phyloP scores from a whole-genome alignment of 2,113 vertebrate species.

The Epinephelus moara region DNA sequence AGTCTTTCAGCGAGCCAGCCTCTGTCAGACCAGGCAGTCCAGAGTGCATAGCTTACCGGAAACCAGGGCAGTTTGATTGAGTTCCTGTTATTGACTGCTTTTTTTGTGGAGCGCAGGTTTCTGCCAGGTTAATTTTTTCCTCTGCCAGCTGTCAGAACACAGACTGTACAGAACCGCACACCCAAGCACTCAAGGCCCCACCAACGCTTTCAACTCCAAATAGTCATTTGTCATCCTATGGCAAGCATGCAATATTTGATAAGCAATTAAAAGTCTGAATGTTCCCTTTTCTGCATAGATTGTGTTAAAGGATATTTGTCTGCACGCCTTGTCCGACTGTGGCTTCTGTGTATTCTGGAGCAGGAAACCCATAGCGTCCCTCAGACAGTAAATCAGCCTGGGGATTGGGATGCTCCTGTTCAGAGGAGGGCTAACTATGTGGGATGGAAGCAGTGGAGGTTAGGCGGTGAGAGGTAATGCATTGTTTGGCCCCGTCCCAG shows the following conservation, averaged over 20 bases:
- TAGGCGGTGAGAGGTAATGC: slow-evolving; percentile 75
- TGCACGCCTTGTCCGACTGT: slow-evolving; percentile 18
- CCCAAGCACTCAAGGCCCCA: slow-evolving; percentile 58
- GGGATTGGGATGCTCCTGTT: slow-evolving; percentile 70
- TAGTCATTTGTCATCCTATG: slow-evolving; percentile 70
- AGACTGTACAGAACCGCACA: slow-evolving; percentile 72
- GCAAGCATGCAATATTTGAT: slow-evolving; percentile 67
- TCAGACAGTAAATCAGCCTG: slow-evolving; percentile 70
- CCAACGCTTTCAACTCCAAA: slow-evolving; percentile 62
- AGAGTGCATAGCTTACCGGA: slow-evolving; percentile 84
- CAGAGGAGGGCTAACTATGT: slow-evolving; percentile 62
- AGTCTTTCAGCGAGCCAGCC: slow-evolving; percentile 76
- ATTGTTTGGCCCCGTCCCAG: slow-evolving; percentile 77
- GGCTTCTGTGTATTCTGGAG: slow-evolving; percentile 44
- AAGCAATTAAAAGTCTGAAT: slow-evolving; percentile 59
- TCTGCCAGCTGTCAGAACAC: slow-evolving; percentile 78
- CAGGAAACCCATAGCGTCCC: slow-evolving; percentile 51
- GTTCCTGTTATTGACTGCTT: slow-evolving; percentile 95
- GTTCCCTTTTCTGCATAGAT: slow-evolving; percentile 32
- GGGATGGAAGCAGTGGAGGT: slow-evolving; percentile 68
- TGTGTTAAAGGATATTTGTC: slow-evolving; percentile 37
- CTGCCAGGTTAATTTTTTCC: slow-evolving; percentile 75
- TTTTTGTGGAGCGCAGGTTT: slow-evolving; percentile 71
- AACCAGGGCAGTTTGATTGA: slow-evolving; percentile 92
- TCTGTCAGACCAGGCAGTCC: slow-evolving; percentile 78